Conservation (phyloP, 2,888 invertebrate genomes). For the Drosophila siamana region DNA sequence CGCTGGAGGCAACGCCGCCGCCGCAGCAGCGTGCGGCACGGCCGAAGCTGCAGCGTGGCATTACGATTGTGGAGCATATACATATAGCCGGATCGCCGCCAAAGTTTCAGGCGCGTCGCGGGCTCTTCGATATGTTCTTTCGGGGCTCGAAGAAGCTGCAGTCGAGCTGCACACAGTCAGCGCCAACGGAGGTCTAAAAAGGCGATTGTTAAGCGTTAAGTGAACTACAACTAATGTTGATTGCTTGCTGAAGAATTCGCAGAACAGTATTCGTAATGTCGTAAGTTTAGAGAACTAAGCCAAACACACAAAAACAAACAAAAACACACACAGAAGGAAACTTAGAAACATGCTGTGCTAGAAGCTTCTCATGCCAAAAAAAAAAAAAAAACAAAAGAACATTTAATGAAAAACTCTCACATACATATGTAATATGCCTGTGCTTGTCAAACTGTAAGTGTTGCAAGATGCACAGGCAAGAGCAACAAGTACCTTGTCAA, state of each 20-base stretch:
- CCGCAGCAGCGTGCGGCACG: constrained; percentile 47
- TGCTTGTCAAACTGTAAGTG: constrained; percentile 40
- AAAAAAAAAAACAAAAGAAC: constrained; percentile 11
- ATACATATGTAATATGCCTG: constrained; percentile 26
- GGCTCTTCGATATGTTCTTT: constrained; percentile 84
- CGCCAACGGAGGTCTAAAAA: constrained; percentile 83
- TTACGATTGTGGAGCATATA: constrained; percentile 81
- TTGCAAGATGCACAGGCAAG: constrained; percentile 27
- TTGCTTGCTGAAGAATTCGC: constrained; percentile 80
- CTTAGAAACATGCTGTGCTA: constrained; percentile 63
- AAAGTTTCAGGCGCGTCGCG: constrained; percentile 68
- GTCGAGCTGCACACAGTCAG: constrained; percentile 77
- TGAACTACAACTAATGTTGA: constrained; percentile 32
- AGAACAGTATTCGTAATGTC: constrained; percentile 74
- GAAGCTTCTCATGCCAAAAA: constrained; percentile 80
- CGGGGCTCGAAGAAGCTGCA: constrained; percentile 84
- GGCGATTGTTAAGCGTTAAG: constrained; percentile 86
- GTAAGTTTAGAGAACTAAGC: constrained; percentile 65
- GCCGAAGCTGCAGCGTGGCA: constrained; percentile 79
- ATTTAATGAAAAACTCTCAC: constrained; percentile 13
- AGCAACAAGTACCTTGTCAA: constrained; percentile 46
- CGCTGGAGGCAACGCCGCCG: constrained; percentile 51
- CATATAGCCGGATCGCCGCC: constrained; percentile 68
- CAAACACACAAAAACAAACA: constrained; percentile 42
- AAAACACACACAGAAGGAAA: constrained; percentile 23